Evolutionary conservation across 2,797 vertebrate species (phyloP).

Genomic region (Hylomyscus alleni): DNA sequence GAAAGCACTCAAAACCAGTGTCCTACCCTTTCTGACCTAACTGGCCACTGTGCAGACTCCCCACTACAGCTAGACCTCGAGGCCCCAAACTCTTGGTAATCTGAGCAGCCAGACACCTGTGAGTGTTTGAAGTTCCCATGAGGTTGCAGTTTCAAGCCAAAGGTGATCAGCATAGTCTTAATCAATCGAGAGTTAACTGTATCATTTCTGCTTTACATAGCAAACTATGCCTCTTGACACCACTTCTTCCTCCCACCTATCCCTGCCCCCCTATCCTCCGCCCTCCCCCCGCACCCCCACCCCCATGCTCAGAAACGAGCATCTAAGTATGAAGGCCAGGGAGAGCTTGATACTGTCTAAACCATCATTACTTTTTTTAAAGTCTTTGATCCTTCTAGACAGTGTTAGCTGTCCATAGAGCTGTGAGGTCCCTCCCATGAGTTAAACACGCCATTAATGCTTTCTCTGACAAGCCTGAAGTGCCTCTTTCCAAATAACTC

Average conservation of each 20-base stretch:
- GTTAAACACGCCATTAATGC: neutral
- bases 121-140: neutral
- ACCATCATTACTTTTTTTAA: neutral
- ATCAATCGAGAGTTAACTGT: slow-evolving; percentile 1
- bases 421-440: neutral
- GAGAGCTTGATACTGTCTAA: neutral
- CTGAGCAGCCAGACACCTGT: neutral
- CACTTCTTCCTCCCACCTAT: neutral
- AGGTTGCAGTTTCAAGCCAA: neutral
- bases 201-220: slow-evolving; percentile 23
- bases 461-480: neutral
- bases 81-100: neutral
- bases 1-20: neutral
- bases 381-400: neutral
- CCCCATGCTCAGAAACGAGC: neutral
- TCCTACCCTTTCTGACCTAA: neutral
- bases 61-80: neutral
- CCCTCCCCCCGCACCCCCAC: no score
- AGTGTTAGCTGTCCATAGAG: neutral
- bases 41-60: neutral
- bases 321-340: slow-evolving; percentile 4
- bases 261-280: no score
- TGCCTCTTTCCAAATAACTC: neutral
- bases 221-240: neutral
- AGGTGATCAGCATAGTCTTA: neutral